These are phyloP conservation scores for Fukomys damarensis DNA, from an alignment of 2,113 vertebrate species.

Conservation along the genomic window DNA sequence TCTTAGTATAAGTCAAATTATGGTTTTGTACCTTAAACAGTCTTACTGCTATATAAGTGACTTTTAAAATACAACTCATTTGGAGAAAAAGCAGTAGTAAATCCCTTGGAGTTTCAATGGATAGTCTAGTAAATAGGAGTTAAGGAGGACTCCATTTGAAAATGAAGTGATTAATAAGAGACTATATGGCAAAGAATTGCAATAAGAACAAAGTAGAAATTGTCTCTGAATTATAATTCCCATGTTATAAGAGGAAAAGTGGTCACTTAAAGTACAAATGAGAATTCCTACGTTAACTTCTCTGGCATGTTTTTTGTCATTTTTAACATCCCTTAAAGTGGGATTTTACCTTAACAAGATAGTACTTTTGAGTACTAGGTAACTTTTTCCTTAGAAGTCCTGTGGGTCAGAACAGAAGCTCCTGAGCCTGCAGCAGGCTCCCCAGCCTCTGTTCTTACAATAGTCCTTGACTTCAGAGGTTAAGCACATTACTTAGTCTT, in stretches of 20 bases:
- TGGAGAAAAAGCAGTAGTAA: conserved; percentile 35
- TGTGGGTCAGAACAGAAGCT: neutral
- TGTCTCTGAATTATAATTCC: neutral
- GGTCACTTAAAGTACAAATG: neutral
- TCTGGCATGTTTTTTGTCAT: neutral
- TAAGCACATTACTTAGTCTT: neutral
- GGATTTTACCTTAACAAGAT: neutral
- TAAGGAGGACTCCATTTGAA: conserved; percentile 47
- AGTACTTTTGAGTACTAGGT: neutral
- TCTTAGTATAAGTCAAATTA: neutral
- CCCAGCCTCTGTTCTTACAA: neutral
- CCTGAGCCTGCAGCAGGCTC: neutral
- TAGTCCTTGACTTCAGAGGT: neutral
- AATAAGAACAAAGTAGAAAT: conserved; percentile 34
- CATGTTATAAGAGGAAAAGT: neutral
- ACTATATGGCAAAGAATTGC: neutral
- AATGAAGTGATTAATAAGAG: conserved; percentile 24
- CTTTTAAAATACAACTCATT: neutral
- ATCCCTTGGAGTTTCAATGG: conserved; percentile 25
- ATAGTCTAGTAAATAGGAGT: conserved; percentile 29
- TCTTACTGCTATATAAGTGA: neutral
- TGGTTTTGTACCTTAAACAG: neutral
- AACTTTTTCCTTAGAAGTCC: neutral
- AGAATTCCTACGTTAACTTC: conserved; percentile 39
- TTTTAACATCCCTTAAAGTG: conserved; percentile 16